Conservation (phyloP, 2,113 vertebrate species). For the Mirounga angustirostris region DNA sequence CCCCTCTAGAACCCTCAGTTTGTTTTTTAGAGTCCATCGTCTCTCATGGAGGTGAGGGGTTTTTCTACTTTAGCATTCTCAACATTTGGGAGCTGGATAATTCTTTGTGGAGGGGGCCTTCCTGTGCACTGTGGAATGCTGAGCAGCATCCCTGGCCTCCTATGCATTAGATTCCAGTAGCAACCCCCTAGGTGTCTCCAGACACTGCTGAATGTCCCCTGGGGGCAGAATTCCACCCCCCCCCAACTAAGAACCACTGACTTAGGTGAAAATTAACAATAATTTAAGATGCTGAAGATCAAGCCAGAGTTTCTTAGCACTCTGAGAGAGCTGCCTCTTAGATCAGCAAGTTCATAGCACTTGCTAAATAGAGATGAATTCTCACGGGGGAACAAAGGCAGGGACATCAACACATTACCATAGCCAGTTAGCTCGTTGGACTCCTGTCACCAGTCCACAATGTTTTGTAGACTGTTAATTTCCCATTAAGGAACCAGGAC, state of each 20-base stretch:
- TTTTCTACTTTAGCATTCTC: background rate
- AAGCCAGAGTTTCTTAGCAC: background rate
- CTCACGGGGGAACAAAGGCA: constrained; percentile 48
- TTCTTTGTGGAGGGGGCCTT: background rate
- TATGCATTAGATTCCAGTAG: background rate
- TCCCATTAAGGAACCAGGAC: constrained; percentile 65
- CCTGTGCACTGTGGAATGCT: rapidly evolving
- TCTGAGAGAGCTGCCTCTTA: background rate
- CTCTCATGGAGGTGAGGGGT: background rate
- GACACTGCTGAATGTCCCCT: background rate
- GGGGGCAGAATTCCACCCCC: background rate
- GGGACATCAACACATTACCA: constrained; percentile 45
- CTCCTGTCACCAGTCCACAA: background rate
- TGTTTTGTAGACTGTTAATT: constrained; percentile 64
- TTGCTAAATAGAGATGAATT: constrained; percentile 52
- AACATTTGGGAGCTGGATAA: background rate
- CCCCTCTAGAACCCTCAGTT: no score
- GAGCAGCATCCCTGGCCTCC: background rate
- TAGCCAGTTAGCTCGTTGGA: constrained; percentile 27
- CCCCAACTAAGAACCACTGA: background rate
- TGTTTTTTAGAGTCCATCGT: no score
- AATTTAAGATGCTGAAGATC: background rate
- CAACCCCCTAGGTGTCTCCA: rapidly evolving
- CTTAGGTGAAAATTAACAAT: constrained; percentile 45
- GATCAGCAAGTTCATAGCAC: background rate